Conservation (phyloP, 2,797 vertebrate species). For the Acanthiza pusilla region DNA sequence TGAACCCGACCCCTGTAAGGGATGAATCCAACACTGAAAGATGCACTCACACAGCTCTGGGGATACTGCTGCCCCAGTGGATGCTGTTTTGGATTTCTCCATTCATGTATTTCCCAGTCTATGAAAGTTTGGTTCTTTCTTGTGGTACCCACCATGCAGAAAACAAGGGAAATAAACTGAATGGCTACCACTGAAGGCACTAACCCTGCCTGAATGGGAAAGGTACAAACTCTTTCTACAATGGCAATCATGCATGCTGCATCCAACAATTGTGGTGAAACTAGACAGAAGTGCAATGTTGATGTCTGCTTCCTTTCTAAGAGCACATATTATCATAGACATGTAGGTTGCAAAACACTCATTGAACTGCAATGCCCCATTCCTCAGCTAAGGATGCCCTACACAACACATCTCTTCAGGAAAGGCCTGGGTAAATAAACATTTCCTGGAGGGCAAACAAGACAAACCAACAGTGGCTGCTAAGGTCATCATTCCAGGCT, state of each 20-base stretch:
- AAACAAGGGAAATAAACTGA: not conserved
- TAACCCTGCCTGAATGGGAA: not conserved
- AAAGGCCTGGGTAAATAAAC: conserved; percentile 46
- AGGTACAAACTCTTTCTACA: not conserved
- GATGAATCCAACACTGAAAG: rapidly evolving
- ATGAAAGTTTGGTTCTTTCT: not conserved
- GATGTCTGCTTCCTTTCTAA: not conserved
- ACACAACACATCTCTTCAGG: not conserved
- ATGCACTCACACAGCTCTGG: not conserved
- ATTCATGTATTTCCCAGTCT: not conserved
- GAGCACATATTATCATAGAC: not conserved
- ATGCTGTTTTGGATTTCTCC: not conserved
- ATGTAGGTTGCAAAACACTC: not conserved
- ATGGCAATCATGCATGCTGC: not conserved
- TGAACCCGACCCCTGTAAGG: not conserved
- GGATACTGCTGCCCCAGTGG: not conserved
- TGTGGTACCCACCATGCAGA: not conserved
- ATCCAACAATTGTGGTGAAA: not conserved
- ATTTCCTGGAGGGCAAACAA: conserved; percentile 33
- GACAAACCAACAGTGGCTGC: not conserved
- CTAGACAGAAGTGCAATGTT: not conserved
- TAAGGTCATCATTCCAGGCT: not conserved
- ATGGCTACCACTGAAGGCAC: not conserved
- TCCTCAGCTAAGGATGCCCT: not conserved
- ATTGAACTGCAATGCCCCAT: not conserved